Percentiles rank a stretch among this genome's conserved stretches.
Evolutionary conservation across 2,113 vertebrate species (phyloP).

Genomic region (Numenius arquata): DNA sequence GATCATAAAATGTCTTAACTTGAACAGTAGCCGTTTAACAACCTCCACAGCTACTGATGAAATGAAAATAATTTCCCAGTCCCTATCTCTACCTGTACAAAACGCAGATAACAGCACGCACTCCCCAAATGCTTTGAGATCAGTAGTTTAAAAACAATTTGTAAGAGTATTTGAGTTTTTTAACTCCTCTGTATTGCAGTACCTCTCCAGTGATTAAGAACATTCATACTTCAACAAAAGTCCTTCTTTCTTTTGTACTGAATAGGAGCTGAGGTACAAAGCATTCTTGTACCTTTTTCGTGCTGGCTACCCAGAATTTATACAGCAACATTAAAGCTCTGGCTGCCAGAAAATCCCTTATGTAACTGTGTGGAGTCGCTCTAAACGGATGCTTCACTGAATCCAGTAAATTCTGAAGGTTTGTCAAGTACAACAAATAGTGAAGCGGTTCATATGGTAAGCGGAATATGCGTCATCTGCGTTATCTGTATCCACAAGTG

Average conservation of each 20-base stretch:
- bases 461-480: background rate
- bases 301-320: background rate
- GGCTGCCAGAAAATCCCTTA: background rate
- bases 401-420: background rate
- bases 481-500: background rate
- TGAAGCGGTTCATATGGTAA: background rate
- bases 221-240: background rate
- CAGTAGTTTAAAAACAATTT: background rate
- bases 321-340: background rate
- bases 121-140: background rate
- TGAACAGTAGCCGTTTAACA: background rate
- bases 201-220: background rate
- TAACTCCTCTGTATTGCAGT: background rate
- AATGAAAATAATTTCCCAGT: background rate
- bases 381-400: background rate
- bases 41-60: background rate
- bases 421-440: background rate
- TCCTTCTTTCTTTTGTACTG: background rate
- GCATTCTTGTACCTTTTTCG: background rate
- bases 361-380: background rate
- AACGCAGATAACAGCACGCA: background rate
- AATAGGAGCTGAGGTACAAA: background rate
- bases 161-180: background rate
- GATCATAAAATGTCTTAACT: conserved; percentile 16
- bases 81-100: background rate